These are phyloP conservation scores for Augiades crinisus DNA, from an alignment of 2,888 invertebrate genomes.

Conservation along the genomic window DNA sequence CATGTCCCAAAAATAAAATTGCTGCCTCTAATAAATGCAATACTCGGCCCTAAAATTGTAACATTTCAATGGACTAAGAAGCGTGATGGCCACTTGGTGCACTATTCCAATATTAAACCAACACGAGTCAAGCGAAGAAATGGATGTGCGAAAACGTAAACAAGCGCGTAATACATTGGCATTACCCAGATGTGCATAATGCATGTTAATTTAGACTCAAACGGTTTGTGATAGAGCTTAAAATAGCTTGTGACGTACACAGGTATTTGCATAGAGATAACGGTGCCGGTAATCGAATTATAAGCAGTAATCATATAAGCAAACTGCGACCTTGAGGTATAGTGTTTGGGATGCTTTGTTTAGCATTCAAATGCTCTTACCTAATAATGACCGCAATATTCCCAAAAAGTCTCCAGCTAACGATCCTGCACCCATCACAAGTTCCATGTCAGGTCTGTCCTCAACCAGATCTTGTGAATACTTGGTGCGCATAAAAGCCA, in stretches of 20 bases:
- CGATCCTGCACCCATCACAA: conserved; percentile 89
- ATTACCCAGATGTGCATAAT: conserved; percentile 11
- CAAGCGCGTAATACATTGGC: conserved; percentile 12
- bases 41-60: too few relatives aligned
- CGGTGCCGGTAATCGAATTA: conserved; percentile 15
- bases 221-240: background rate
- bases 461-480: conserved; percentile 81
- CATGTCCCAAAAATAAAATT: too few relatives aligned
- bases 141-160: conserved; percentile 22
- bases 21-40: too few relatives aligned
- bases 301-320: conserved; percentile 20
- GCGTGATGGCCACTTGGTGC: conserved; percentile 12
- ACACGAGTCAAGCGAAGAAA: conserved; percentile 19
- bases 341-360: conserved; percentile 1
- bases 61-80: too few relatives aligned
- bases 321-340: conserved; percentile 13
- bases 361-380: conserved; percentile 51
- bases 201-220: background rate
- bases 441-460: conserved; percentile 90
- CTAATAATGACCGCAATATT: conserved; percentile 83
- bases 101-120: conserved; percentile 22
- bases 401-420: conserved; percentile 88
- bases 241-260: background rate
- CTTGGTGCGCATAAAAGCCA: conserved; percentile 88
- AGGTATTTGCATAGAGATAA: conserved; percentile 10